A percentile compares a stretch with the other conserved stretches of the same genome.
Evolutionary conservation across 2,797 vertebrate genomes (phyloP).

Genomic region (Cossypha polioptera): DNA sequence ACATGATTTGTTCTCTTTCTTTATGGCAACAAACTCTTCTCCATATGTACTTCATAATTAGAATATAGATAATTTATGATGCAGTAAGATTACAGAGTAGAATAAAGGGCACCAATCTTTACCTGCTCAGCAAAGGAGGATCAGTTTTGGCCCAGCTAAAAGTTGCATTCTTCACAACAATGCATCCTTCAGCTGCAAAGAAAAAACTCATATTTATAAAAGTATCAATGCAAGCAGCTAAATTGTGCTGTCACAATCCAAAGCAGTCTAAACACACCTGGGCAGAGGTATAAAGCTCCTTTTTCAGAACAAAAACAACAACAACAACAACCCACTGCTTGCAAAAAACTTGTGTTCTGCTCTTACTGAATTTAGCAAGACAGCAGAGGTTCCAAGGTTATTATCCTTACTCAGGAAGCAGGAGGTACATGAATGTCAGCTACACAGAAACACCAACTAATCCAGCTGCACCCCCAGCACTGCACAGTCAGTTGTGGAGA

Average conservation of each 20-base stretch:
- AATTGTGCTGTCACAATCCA: not conserved
- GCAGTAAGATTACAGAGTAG: not conserved
- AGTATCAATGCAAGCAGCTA: not conserved
- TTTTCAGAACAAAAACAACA: not conserved
- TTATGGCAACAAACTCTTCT: not conserved
- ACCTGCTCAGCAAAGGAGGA: slow-evolving; percentile 83
- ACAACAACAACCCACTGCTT: not conserved
- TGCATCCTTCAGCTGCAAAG: slow-evolving; percentile 75
- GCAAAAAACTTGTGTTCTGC: not conserved
- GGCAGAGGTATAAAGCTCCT: not conserved
- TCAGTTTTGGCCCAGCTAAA: slow-evolving; percentile 91
- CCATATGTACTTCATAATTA: not conserved
- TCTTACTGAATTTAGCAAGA: not conserved
- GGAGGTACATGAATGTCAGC: not conserved
- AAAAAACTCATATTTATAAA: not conserved
- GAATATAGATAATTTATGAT: not conserved
- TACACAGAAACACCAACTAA: not conserved
- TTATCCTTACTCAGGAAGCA: not conserved
- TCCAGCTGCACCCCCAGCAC: not conserved
- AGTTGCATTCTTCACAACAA: slow-evolving; percentile 83
- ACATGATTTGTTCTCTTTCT: not conserved
- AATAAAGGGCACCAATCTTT: not conserved
- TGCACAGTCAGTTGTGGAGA: not conserved
- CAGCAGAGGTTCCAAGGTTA: not conserved
- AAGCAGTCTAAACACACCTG: not conserved